Evolutionary conservation across 2,797 vertebrate genomes (phyloP).

Genomic region (Falco peregrinus): DNA sequence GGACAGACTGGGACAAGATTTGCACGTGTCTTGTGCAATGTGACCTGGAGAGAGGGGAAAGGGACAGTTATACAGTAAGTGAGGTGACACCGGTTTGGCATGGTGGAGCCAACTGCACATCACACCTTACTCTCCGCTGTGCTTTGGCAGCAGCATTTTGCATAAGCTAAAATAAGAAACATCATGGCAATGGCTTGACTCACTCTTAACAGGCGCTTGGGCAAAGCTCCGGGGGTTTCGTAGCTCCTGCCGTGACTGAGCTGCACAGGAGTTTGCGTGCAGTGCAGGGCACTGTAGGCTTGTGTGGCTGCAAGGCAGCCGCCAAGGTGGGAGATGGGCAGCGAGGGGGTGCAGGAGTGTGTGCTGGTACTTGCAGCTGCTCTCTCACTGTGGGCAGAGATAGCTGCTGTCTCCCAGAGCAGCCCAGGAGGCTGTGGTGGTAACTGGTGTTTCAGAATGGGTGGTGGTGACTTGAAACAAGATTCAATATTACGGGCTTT

Average conservation of each 20-base stretch:
- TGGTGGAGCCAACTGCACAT: too few relatives aligned
- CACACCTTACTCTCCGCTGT: background rate
- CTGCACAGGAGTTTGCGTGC: too few relatives aligned
- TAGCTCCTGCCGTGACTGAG: background rate
- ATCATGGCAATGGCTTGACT: background rate
- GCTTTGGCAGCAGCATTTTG: background rate
- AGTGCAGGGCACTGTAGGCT: background rate
- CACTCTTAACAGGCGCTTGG: background rate
- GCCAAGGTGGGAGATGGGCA: background rate
- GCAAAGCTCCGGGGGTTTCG: background rate
- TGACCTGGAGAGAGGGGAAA: background rate
- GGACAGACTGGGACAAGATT: background rate
- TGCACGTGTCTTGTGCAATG: fast-evolving
- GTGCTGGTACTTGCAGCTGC: fast-evolving
- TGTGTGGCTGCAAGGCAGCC: background rate
- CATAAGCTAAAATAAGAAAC: background rate
- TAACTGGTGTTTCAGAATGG: fast-evolving
- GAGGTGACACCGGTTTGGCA: background rate
- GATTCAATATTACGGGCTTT: fast-evolving
- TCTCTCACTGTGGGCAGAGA: fast-evolving
- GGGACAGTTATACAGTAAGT: fast-evolving
- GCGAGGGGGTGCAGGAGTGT: background rate
- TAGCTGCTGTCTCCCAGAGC: background rate
- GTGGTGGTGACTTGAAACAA: background rate
- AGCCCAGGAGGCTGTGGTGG: background rate